phyloP scores from a whole-genome alignment of 2,113 vertebrate genomes.

The Phasianus colchicus region DNA sequence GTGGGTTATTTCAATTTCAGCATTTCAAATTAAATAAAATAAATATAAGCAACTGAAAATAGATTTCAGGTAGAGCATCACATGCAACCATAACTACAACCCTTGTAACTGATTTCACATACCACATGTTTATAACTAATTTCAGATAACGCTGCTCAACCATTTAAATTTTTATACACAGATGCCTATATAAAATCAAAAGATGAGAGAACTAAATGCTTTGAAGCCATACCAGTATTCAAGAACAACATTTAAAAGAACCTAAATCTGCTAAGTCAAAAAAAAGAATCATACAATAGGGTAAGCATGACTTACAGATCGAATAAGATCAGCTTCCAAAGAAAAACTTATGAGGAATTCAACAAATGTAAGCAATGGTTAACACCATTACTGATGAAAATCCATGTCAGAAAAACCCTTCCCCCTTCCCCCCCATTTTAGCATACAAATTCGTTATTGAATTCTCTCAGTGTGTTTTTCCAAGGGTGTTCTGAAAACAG shows the following conservation, averaged over 20 bases:
- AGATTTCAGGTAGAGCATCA: background rate
- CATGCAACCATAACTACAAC: background rate
- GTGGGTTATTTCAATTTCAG: rapidly evolving
- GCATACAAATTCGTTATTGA: background rate
- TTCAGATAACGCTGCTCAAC: background rate
- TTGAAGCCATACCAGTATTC: background rate
- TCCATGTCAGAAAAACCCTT: background rate
- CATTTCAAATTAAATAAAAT: background rate
- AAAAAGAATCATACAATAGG: background rate
- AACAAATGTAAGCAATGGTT: background rate
- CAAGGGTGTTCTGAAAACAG: slow-evolving; percentile 4
- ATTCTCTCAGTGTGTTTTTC: background rate
- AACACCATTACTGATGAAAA: background rate
- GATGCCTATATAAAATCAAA: background rate
- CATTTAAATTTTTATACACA: background rate
- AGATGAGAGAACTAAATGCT: background rate
- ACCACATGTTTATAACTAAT: background rate
- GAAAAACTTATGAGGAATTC: background rate
- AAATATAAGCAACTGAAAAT: background rate
- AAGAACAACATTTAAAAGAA: background rate
- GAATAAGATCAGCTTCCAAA: background rate
- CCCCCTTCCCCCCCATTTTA: no score
- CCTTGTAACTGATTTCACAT: background rate
- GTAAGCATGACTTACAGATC: background rate
- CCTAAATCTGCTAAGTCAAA: background rate